These are phyloP conservation scores for Apamea crenata DNA, from an alignment of 2,888 invertebrate genomes.

Conservation along the genomic window DNA sequence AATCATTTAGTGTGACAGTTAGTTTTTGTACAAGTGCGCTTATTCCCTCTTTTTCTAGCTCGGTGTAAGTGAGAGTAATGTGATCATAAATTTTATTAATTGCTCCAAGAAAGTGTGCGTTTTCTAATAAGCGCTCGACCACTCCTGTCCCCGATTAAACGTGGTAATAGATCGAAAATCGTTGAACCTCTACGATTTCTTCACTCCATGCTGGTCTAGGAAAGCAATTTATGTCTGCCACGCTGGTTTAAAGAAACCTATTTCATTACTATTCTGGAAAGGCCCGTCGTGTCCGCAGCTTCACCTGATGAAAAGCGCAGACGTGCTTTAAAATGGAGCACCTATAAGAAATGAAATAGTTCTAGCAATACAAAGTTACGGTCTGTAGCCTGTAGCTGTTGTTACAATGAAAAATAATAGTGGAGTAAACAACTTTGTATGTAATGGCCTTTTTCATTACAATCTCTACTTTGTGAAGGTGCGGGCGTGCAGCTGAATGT, in stretches of 20 bases:
- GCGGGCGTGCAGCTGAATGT: slow-evolving; percentile 8
- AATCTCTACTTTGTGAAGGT: slow-evolving; percentile 26
- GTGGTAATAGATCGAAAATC: not conserved
- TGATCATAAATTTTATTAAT: slow-evolving; percentile 42
- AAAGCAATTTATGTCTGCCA: slow-evolving; percentile 8
- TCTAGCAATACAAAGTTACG: slow-evolving; percentile 29
- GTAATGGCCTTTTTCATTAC: slow-evolving; percentile 12
- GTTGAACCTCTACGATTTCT: not conserved
- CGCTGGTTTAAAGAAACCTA: slow-evolving; percentile 5
- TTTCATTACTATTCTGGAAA: slow-evolving; percentile 43
- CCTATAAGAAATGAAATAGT: slow-evolving; percentile 29
- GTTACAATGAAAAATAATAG: slow-evolving; percentile 33
- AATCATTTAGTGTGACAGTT: slow-evolving; percentile 67
- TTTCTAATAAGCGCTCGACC: slow-evolving; percentile 8
- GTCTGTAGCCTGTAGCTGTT: slow-evolving; percentile 32
- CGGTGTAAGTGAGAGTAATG: slow-evolving; percentile 53
- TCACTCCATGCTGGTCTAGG: not conserved
- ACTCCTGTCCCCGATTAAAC: not conserved
- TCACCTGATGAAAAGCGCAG: slow-evolving; percentile 43
- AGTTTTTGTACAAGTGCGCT: slow-evolving; percentile 58
- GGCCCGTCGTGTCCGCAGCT: slow-evolving; percentile 16
- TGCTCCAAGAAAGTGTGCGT: slow-evolving; percentile 12
- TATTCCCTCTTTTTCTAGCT: slow-evolving; percentile 37
- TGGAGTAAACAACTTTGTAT: slow-evolving; percentile 44
- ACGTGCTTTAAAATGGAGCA: slow-evolving; percentile 49